phyloP scores from a whole-genome alignment of 1,140 invertebrate species.

The Zaprionus davidi region DNA sequence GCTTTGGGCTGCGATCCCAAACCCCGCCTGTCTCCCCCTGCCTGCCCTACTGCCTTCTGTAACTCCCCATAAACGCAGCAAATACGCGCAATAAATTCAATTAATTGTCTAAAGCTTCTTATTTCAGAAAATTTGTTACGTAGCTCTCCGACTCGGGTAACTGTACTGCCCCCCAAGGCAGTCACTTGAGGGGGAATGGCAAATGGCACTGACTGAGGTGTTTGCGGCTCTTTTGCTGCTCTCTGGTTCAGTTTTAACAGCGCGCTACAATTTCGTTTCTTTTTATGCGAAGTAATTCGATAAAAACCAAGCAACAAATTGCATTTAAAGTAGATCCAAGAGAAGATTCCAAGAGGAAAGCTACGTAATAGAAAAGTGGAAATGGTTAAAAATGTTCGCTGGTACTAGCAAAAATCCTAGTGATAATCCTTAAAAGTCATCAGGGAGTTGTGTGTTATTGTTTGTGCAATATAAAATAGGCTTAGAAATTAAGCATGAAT shows the following conservation, averaged over 20 bases:
- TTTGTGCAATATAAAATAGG: neutral
- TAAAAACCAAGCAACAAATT: slow-evolving; percentile 30
- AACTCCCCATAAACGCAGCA: slow-evolving; percentile 42
- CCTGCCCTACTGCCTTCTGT: neutral
- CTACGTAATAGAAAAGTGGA: neutral
- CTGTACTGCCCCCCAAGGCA: neutral
- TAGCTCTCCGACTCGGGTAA: neutral
- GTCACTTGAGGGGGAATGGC: no score
- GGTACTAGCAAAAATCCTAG: neutral
- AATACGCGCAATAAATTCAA: slow-evolving; percentile 66
- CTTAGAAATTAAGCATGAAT: neutral
- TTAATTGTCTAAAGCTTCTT: slow-evolving; percentile 65
- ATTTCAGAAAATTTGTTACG: slow-evolving; percentile 58
- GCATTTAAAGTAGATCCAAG: slow-evolving; percentile 17
- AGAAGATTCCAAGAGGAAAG: neutral
- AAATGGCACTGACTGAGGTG: slow-evolving; percentile 13
- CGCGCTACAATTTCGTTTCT: slow-evolving; percentile 49
- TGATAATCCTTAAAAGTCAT: slow-evolving; percentile 1
- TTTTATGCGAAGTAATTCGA: slow-evolving; percentile 42
- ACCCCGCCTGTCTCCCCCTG: neutral
- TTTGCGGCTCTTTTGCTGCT: slow-evolving; percentile 27
- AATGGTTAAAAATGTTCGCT: neutral
- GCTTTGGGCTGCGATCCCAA: slow-evolving; percentile 12
- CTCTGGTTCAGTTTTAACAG: slow-evolving; percentile 29
- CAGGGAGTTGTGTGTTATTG: neutral